A percentile compares a stretch with the other conserved stretches of the same genome.
phyloP scores from a whole-genome alignment of 1,140 invertebrate genomes.

The Scaptomyza montana region DNA sequence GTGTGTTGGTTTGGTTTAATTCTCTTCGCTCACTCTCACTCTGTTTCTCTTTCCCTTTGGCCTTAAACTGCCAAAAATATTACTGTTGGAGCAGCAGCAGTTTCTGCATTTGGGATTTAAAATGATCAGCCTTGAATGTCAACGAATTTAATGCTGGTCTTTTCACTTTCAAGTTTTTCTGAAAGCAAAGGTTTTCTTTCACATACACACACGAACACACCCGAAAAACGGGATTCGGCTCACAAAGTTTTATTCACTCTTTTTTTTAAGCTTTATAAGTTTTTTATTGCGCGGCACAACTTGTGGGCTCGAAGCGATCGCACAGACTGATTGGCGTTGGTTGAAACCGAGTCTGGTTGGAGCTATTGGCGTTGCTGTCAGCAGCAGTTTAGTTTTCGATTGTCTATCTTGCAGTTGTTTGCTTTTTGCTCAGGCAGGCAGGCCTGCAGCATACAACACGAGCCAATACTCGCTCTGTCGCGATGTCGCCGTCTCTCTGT shows the following conservation, averaged over 20 bases:
- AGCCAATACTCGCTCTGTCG: slow-evolving; percentile 25
- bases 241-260: slow-evolving; percentile 8
- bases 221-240: slow-evolving; percentile 33
- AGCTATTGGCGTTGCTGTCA: slow-evolving; percentile 1
- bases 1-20: slow-evolving; percentile 15
- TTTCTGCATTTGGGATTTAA: slow-evolving; percentile 31
- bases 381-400: slow-evolving; percentile 19
- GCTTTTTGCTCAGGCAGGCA: slow-evolving; percentile 9
- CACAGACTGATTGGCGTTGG: slow-evolving; percentile 60
- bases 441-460: slow-evolving; percentile 33
- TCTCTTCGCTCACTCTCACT: neutral
- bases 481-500: neutral
- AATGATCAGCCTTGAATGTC: slow-evolving; percentile 20
- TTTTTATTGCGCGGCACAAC: slow-evolving; percentile 28
- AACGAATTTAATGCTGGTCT: slow-evolving; percentile 12
- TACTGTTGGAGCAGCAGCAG: slow-evolving; percentile 28
- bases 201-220: neutral
- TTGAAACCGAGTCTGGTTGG: slow-evolving; percentile 30
- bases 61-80: slow-evolving; percentile 42
- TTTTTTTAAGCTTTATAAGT: slow-evolving; percentile 6
- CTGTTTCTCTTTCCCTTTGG: slow-evolving; percentile 27
- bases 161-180: slow-evolving; percentile 44
- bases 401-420: slow-evolving; percentile 43
- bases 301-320: slow-evolving; percentile 56
- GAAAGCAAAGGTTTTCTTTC: slow-evolving; percentile 31